These are phyloP conservation scores for Stenchaetothrips biformis DNA, from an alignment of 2,888 invertebrate genomes.

Conservation along the genomic window DNA sequence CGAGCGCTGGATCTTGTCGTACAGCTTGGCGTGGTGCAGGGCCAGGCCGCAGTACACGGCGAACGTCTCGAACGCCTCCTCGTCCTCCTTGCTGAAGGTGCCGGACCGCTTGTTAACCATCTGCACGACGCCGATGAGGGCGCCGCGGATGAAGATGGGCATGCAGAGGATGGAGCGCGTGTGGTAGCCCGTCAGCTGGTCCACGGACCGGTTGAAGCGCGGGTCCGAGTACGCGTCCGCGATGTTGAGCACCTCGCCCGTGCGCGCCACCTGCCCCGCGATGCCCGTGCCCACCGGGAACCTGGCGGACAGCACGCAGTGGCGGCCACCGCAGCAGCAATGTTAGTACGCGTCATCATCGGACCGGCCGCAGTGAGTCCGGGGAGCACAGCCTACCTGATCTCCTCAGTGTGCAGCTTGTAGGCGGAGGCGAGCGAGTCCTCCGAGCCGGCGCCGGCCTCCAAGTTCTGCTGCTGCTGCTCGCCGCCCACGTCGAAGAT, in stretches of 20 bases:
- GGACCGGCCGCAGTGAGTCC: too few relatives aligned
- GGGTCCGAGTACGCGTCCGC: conserved; percentile 74
- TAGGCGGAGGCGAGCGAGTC: conserved; percentile 7
- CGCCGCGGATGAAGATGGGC: conserved; percentile 76
- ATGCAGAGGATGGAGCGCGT: conserved; percentile 77
- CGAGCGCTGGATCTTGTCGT: conserved; percentile 73
- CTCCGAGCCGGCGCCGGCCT: conserved; percentile 29
- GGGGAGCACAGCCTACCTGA: too few relatives aligned
- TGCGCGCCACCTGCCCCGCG: conserved; percentile 74
- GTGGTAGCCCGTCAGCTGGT: conserved; percentile 62
- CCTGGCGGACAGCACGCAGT: conserved; percentile 46
- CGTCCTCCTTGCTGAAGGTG: conserved; percentile 56
- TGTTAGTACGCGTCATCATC: not conserved
- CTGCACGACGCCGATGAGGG: conserved; percentile 79
- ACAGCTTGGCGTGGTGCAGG: conserved; percentile 76
- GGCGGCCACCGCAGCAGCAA: not conserved
- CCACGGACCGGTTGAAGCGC: conserved; percentile 67
- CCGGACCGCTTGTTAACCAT: conserved; percentile 71
- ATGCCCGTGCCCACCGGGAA: conserved; percentile 75
- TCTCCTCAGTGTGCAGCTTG: conserved; percentile 32
- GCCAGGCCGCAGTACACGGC: conserved; percentile 82
- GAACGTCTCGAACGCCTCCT: conserved; percentile 76
- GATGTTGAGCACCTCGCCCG: conserved; percentile 75
- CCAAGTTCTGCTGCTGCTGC: conserved; percentile 40
- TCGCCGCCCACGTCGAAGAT: conserved; percentile 66